These are phyloP conservation scores for Malacoraja senta DNA, from an alignment of 2,797 vertebrate species.

Conservation along the genomic window DNA sequence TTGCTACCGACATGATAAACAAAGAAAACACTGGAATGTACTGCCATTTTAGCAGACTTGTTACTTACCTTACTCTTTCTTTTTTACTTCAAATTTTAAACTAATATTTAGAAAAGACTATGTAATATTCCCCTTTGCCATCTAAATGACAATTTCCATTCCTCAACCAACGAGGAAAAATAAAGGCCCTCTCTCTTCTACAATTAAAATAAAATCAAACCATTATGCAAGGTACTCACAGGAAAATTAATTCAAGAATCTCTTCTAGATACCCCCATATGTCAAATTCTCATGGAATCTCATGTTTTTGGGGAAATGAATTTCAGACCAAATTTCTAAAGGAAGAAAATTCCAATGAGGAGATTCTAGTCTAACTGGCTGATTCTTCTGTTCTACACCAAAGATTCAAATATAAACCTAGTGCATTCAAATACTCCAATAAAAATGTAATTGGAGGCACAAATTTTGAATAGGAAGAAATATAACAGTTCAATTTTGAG, in stretches of 20 bases:
- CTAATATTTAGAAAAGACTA: not conserved
- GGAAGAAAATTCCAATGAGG: not conserved
- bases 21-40: constrained; percentile 49
- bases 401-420: not conserved
- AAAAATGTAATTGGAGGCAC: not conserved
- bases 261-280: not conserved
- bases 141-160: not conserved
- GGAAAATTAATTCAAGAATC: not conserved
- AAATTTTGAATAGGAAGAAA: not conserved
- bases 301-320: not conserved
- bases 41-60: constrained; percentile 28
- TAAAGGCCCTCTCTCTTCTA: not conserved
- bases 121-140: not conserved
- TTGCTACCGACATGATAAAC: constrained; percentile 63
- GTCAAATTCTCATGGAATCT: not conserved
- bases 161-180: not conserved
- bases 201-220: not conserved
- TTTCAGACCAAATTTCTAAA: not conserved
- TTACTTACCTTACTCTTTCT: not conserved
- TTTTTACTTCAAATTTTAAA: not conserved
- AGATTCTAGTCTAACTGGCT: not conserved
- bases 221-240: not conserved
- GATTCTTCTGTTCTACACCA: not conserved
- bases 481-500: not conserved
- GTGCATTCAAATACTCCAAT: not conserved